phyloP scores from a whole-genome alignment of 2,113 vertebrate species.

The Murina feae region DNA sequence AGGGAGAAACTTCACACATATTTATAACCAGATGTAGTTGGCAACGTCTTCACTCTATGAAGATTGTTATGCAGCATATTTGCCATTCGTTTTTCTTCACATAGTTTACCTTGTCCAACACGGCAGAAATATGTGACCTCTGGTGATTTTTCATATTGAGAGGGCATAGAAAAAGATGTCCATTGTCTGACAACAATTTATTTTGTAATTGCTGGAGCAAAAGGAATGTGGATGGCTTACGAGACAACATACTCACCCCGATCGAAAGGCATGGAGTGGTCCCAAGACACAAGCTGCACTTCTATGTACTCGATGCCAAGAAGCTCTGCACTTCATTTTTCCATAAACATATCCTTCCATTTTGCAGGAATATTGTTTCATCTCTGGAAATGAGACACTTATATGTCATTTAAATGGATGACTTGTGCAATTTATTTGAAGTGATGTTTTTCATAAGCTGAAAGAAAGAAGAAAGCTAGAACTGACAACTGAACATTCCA shows the following conservation, averaged over 20 bases:
- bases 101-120: neutral
- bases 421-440: conserved; percentile 22
- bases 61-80: neutral
- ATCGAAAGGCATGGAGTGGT: neutral
- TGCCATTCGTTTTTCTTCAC: conserved; percentile 31
- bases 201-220: conserved; percentile 43
- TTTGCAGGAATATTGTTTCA: conserved; percentile 5
- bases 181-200: conserved; percentile 41
- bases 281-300: neutral
- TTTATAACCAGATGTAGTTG: neutral
- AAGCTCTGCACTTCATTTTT: neutral
- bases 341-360: neutral
- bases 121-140: conserved; percentile 25
- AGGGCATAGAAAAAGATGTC: conserved; percentile 50
- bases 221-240: neutral
- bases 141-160: conserved; percentile 56
- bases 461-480: conserved; percentile 38
- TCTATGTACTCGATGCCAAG: neutral
- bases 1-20: neutral
- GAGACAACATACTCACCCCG: neutral
- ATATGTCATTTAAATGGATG: neutral
- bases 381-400: conserved; percentile 17
- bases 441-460: neutral
- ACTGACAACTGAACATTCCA: neutral
- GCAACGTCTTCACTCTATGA: neutral